Base-by-base conservation (phyloP, 2,113 vertebrate species). In the Craseonycteris thonglongyai region DNA sequence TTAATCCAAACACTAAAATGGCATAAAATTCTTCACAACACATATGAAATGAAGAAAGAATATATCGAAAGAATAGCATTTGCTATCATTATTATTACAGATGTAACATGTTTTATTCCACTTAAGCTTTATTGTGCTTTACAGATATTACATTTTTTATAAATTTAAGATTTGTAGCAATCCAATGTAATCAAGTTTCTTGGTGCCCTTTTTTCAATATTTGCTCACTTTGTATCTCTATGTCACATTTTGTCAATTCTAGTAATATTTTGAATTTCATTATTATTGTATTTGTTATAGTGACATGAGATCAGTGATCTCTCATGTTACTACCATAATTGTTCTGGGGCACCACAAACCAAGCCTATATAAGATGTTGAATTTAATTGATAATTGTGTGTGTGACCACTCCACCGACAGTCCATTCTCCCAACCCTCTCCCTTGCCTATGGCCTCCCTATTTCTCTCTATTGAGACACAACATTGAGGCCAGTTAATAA, bases 11-110 rank as follows among this genome's bases (percentile, higher is more conserved):
- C 42, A 26, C 4, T 69, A 12, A 45, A 92, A 87, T 88, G 71
- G 1, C 82, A 54, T 78, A 19, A 95, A 91, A 9, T 0, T 28
- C 56, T 18, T 95, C 95, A 81, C 0, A 40, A 59, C 24, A 28
- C 90, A 92, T 74, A 95, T 45, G 61, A 93, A 93, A 13, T 69
- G 40, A 63, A 38, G 56, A 88, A 96, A 96, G 71, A 95, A 89
- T 95, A 95, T n/a, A 30, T 15, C 84, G 93, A 59, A 90, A 93
- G 35, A 90, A 84, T 54, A 8, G 26, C 1, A 3, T 92, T 97
- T 30, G 33, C 0, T 0, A 68, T 82, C 22, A 91, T 11, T 40
- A 49, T 38, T 58, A 81, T 12, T 42, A 21, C 18, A 80, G 78
- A 26, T 18, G 33, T 42, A 81, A 26, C 56, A 33, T 45, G 56